Evolutionary conservation across 2,888 invertebrate genomes (phyloP), one percentile per base, ranked within the genome.

Genomic region (Tuta absoluta): DNA sequence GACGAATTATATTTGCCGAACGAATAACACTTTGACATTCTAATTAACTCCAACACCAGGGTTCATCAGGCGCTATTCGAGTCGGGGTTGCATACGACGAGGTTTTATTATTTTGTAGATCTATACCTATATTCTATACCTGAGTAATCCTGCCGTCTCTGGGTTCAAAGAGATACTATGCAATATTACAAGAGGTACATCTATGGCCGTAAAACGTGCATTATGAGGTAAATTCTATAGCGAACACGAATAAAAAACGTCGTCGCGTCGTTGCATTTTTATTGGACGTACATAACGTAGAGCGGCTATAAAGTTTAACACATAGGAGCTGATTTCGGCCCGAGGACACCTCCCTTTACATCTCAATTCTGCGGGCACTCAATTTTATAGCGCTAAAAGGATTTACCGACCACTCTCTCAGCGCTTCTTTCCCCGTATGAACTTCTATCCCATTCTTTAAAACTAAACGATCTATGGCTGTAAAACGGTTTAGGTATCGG

Each of bases 311-410:
- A 80, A 79, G 72, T 74, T 73, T 73, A 68, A 75, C 75, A 73
- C 75, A 71, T 76, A 72, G 68, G 71, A 72, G 71, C 67, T 71
- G 69, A 72, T 75, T 71, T 68, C 63, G 65, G 57, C 57, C 67
- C 70, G 64, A 66, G 63, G 68, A 68, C 66, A 65, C 65, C 69
- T 69, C 71, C 65, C 63, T 77, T 78, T 74, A 78, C 76, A 76
- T 77, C 75, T 78, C 76, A 74, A 77, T 80, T 77, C 74, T 67
- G 71, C 11, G 71, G 71, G 69, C 73, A 75, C 76, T 80, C 72
- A 77, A 77, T 80, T 80, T 79, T 77, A 81, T 80, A 75, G 75
- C 72, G 69, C 66, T 79, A 76, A 80, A 77, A 72, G 72, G 77
- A 77, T 80, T 81, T 77, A 75, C 70, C 66, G 73, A 68, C 72